These are phyloP conservation scores for Cottus gobio DNA, from an alignment of 2,113 vertebrate species.

Conservation along the genomic window DNA sequence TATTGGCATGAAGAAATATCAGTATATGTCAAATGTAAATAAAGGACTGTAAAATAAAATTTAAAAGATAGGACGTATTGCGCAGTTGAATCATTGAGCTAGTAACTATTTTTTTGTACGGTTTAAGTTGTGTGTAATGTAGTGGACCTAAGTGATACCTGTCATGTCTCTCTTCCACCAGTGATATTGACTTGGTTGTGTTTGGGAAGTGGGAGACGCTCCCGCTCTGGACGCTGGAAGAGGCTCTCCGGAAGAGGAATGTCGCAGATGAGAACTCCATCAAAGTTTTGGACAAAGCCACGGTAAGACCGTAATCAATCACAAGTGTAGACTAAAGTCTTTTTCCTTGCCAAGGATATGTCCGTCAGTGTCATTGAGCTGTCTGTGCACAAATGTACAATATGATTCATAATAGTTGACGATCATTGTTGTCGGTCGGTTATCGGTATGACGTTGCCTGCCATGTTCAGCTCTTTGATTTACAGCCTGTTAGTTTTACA, in stretches of 20 bases:
- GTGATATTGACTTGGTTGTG: constrained; percentile 97
- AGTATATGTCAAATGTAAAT: no score
- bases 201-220: constrained; percentile 98
- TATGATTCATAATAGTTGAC: neutral
- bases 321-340: neutral
- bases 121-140: neutral
- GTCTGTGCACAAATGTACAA: neutral
- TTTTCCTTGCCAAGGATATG: neutral
- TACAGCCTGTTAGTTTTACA: neutral
- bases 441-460: neutral
- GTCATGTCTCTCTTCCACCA: constrained; percentile 58
- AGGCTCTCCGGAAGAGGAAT: constrained; percentile 94
- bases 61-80: neutral
- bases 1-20: no score
- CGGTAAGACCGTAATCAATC: constrained; percentile 79
- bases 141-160: neutral
- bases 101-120: neutral
- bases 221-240: constrained; percentile 97
- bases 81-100: neutral
- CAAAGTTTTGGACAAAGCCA: constrained; percentile 98
- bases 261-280: constrained; percentile 95
- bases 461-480: neutral
- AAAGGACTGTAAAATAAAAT: no score
- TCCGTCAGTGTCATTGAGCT: neutral
- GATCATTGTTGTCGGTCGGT: neutral